phyloP scores from a whole-genome alignment of 2,888 invertebrate genomes.

The Horisme vitalbata region DNA sequence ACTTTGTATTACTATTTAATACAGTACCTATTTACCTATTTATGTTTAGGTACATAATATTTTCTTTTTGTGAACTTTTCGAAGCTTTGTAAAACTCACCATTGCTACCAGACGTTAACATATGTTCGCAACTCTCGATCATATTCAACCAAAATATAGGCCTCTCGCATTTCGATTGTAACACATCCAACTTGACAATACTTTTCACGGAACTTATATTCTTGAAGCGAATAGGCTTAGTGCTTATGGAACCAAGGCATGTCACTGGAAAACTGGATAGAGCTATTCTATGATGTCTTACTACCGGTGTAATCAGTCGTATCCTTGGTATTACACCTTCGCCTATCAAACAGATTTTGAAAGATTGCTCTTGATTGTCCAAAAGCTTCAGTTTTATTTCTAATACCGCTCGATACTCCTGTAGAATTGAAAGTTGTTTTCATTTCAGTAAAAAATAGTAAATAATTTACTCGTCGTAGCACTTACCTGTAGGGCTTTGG shows the following conservation, averaged over 20 bases:
- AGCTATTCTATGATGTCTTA: conserved; percentile 51
- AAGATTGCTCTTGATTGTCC: conserved; percentile 64
- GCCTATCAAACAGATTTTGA: conserved; percentile 70
- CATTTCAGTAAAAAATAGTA: no score
- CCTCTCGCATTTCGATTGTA: conserved; percentile 48
- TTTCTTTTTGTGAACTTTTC: no score
- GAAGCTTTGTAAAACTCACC: conserved; percentile 49
- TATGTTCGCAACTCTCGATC: conserved; percentile 41
- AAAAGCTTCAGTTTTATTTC: conserved; percentile 69
- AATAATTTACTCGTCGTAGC: background rate
- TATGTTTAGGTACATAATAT: no score
- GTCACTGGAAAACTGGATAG: conserved; percentile 64
- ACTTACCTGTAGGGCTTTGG: conserved; percentile 62
- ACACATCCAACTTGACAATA: conserved; percentile 49
- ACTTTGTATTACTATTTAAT: no score
- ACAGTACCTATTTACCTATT: no score
- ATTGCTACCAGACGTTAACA: conserved; percentile 43
- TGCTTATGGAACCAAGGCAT: conserved; percentile 64
- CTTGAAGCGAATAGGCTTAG: conserved; percentile 57
- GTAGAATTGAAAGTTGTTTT: conserved; percentile 32
- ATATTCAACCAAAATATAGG: conserved; percentile 62
- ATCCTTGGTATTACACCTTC: conserved; percentile 75
- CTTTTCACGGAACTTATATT: conserved; percentile 63
- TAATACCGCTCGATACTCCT: conserved; percentile 73
- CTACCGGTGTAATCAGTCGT: conserved; percentile 50